Conservation (phyloP, 92 coral and sea anemone species). For the Epizoanthus illoricatus region DNA sequence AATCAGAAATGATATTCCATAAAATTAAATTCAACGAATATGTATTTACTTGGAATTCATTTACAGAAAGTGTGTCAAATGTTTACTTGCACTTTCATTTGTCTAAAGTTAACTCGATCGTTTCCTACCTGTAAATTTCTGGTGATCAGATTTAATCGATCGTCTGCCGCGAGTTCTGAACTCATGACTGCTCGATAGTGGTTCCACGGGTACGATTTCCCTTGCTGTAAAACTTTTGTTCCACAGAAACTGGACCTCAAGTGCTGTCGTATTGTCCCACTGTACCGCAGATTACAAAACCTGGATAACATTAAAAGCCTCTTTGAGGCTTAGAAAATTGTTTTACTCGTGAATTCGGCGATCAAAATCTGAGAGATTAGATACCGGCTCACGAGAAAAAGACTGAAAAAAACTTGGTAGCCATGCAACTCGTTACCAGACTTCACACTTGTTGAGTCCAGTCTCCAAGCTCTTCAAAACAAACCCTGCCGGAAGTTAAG, state of each 20-base stretch:
- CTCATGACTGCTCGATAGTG: neutral
- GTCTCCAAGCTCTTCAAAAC: no score
- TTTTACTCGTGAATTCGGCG: neutral
- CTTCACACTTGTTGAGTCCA: neutral
- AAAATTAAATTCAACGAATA: no score
- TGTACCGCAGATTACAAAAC: constrained; percentile 15
- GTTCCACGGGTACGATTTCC: constrained; percentile 14
- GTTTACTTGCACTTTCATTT: neutral
- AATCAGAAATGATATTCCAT: neutral
- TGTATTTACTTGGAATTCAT: no score
- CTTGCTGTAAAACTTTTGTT: neutral
- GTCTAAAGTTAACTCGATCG: no score
- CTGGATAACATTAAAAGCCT: constrained; percentile 38
- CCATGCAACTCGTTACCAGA: neutral
- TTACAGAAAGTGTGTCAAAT: no score
- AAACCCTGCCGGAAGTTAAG: no score
- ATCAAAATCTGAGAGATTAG: neutral
- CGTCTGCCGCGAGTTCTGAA: constrained; percentile 52
- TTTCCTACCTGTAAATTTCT: constrained; percentile 86
- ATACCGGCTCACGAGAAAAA: neutral
- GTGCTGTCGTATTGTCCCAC: neutral
- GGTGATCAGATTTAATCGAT: constrained; percentile 75
- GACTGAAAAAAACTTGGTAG: neutral
- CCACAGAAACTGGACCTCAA: neutral
- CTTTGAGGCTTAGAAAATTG: constrained; percentile 9